Conservation (phyloP, 2,888 invertebrate species). For the Scaptomyza flava region DNA sequence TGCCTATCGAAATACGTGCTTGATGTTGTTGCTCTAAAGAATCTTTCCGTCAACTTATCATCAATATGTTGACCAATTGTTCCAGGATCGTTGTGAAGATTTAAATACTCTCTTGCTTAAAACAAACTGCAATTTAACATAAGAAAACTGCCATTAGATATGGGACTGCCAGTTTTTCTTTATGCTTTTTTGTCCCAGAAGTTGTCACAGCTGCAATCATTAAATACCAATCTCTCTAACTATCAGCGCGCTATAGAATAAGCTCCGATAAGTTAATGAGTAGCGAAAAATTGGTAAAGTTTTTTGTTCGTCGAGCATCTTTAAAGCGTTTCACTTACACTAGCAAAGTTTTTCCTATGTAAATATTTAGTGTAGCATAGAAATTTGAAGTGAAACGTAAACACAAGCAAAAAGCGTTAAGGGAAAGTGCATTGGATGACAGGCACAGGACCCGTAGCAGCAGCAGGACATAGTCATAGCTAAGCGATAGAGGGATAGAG, state of each 20-base stretch:
- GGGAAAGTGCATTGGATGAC: constrained; percentile 71
- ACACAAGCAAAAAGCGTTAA: constrained; percentile 72
- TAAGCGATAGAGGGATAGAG: background rate
- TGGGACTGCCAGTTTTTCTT: background rate
- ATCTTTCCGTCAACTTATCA: too few relatives aligned
- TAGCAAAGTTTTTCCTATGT: constrained; percentile 57
- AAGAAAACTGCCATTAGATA: constrained; percentile 12
- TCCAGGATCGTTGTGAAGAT: background rate
- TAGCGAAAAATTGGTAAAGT: constrained; percentile 31
- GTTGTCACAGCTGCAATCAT: constrained; percentile 41
- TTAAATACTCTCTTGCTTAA: background rate
- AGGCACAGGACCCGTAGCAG: constrained; percentile 13
- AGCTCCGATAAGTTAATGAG: constrained; percentile 43
- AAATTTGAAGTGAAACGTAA: constrained; percentile 76
- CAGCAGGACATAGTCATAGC: constrained; percentile 28
- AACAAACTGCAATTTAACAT: constrained; percentile 18
- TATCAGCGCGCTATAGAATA: constrained; percentile 18
- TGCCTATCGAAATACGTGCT: constrained; percentile 4
- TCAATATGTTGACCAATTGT: background rate
- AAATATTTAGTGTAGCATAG: constrained; percentile 74
- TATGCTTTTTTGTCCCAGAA: background rate
- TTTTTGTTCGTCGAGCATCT: constrained; percentile 20
- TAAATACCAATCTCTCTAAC: constrained; percentile 44
- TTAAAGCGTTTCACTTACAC: constrained; percentile 69
- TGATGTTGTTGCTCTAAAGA: background rate